Evolutionary conservation across 1,140 invertebrate species (phyloP), one percentile per base, ranked within the genome.

Genomic region (Drosophila bifasciata): DNA sequence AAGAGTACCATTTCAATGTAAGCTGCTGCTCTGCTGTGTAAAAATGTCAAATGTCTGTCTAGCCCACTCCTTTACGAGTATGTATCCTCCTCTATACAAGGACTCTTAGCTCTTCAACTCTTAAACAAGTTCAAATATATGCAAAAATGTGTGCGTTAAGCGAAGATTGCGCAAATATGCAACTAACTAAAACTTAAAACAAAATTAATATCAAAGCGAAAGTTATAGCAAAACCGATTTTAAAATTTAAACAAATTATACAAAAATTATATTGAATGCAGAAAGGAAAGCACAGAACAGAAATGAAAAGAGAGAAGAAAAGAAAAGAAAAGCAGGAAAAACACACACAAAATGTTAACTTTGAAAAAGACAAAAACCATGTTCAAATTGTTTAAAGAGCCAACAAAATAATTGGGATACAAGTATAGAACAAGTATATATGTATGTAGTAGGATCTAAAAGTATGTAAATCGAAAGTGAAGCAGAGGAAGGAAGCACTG

Each of bases 91-190:
- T 58, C 49, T 39, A 68, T 25, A 57, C 57, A 63, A 72, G 32
- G 32, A 36, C 32, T 36, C 11, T 8, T 36, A 21, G 4, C 19
- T 21, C 19, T 21, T 3, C 23, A 6, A 25, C 32, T 36, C 32
- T 13, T 36, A 48, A 25, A 28, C 51, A 76, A 71, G 58, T 64
- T 67, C 61, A 64, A 76, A 73, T 58, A 36, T 36, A 36, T 36
- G 11, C 32, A 36, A 36, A 11, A 36, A 36, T 36, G 32, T 13
- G 49, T 67, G 41, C 57, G 46, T 41, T 59, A 51, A 58, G 57
- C 63, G 11, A 32, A 58, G 52, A 72, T 46, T 88, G 83, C 88
- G 83, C 88, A 86, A 89, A 89, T 85, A 75, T 43, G 43, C 32
- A 51, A 51, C 5, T 25, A 13, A 11, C 32, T 36, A 11, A 13